Evolutionary conservation across 2,888 invertebrate genomes (phyloP).

Genomic region (Drosophila glabriapex): DNA sequence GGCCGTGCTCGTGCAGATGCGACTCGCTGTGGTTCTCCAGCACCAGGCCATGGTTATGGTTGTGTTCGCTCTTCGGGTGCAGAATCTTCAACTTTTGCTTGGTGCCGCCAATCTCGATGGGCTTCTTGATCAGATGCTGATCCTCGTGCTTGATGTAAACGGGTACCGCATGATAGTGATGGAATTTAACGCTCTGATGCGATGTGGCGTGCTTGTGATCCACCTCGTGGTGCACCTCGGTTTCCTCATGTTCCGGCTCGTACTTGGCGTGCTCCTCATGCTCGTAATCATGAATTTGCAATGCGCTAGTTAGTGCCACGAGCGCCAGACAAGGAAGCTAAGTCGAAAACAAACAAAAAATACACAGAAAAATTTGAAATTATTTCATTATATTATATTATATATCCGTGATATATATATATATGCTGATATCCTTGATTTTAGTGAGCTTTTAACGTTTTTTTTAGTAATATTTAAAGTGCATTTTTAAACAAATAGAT

Average conservation of each 20-base stretch:
- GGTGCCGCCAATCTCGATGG: slow-evolving; percentile 88
- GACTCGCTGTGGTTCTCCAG: slow-evolving; percentile 87
- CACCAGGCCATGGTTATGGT: slow-evolving; percentile 87
- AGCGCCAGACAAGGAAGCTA: slow-evolving; percentile 76
- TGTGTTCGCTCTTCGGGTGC: slow-evolving; percentile 88
- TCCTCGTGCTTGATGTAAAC: slow-evolving; percentile 90
- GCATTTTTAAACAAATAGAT: background rate
- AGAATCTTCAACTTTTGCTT: slow-evolving; percentile 88
- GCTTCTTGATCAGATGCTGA: slow-evolving; percentile 88
- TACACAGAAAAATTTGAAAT: slow-evolving; percentile 2
- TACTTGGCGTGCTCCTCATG: slow-evolving; percentile 70
- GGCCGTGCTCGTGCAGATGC: slow-evolving; percentile 82
- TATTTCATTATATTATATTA: background rate
- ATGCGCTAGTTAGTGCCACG: slow-evolving; percentile 59
- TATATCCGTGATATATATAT: too few relatives aligned
- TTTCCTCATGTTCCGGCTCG: slow-evolving; percentile 85
- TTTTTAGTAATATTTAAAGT: background rate
- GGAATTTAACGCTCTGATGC: slow-evolving; percentile 90
- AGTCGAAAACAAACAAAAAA: slow-evolving; percentile 19
- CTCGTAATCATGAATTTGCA: slow-evolving; percentile 82
- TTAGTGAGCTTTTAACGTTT: background rate
- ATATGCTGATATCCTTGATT: background rate
- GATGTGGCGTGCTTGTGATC: slow-evolving; percentile 89
- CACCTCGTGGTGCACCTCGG: slow-evolving; percentile 87
- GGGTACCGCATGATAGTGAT: slow-evolving; percentile 90